These are phyloP conservation scores for Nyctibius bracteatus DNA, from an alignment of 2,113 vertebrate species.

Conservation along the genomic window DNA sequence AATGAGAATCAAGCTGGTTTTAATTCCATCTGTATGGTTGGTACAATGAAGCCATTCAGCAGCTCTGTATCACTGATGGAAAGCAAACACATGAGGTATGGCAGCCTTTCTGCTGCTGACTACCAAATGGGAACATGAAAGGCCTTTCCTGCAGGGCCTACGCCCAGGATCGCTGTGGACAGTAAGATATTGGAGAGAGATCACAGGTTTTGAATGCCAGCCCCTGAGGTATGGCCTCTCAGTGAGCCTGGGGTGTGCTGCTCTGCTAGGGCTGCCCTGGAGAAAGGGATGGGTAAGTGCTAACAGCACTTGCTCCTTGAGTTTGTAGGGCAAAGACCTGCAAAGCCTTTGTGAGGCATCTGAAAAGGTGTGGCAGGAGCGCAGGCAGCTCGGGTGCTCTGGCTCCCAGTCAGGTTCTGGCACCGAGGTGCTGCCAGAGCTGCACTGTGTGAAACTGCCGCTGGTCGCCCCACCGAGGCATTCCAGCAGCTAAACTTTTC, in stretches of 20 bases:
- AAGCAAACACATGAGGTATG: background rate
- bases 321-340: background rate
- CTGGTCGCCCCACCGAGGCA: background rate
- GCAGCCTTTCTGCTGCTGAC: background rate
- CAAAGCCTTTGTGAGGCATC: background rate
- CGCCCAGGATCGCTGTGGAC: background rate
- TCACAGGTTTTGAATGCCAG: rapidly evolving
- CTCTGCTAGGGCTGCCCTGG: background rate
- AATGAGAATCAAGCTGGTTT: rapidly evolving
- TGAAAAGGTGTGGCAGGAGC: background rate
- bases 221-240: rapidly evolving
- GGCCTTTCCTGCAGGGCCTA: background rate
- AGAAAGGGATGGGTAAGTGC: rapidly evolving
- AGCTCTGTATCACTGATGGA: background rate
- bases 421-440: background rate
- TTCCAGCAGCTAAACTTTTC: constrained; percentile 37
- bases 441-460: background rate
- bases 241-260: background rate
- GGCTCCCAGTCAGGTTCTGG: background rate
- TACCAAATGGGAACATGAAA: rapidly evolving
- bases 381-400: rapidly evolving
- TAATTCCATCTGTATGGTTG: background rate
- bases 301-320: background rate
- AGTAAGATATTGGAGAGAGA: rapidly evolving
- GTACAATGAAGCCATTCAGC: background rate